These are phyloP conservation scores for Trachythela sp. DNA, from an alignment of 64 coral and sea anemone species.

Conservation along the genomic window DNA sequence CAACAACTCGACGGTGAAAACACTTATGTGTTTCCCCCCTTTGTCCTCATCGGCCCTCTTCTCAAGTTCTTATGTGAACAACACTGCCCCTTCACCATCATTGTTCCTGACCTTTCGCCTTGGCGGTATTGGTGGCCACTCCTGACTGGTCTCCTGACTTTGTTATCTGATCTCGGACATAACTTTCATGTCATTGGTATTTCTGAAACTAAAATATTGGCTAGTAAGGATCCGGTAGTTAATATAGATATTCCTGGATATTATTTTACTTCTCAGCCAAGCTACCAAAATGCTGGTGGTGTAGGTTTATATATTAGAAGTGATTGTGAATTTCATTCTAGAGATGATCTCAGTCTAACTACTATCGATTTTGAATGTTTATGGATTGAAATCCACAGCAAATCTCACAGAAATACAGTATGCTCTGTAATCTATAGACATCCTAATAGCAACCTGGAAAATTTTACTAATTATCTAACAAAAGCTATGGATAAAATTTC, in stretches of 20 bases:
- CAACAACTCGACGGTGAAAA: too few relatives aligned
- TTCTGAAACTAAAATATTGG: conserved; percentile 24
- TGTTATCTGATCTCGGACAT: neutral
- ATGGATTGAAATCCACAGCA: neutral
- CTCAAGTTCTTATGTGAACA: too few relatives aligned
- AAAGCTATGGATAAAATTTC: neutral
- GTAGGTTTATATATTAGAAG: neutral
- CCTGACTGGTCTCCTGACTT: too few relatives aligned
- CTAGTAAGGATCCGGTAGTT: neutral
- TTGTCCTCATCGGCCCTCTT: too few relatives aligned
- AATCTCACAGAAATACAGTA: neutral
- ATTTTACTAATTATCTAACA: neutral
- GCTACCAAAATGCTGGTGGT: neutral
- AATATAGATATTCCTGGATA: conserved; percentile 21
- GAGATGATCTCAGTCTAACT: neutral
- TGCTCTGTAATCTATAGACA: conserved; percentile 32
- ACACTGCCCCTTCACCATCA: too few relatives aligned
- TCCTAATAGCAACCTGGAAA: conserved; percentile 3
- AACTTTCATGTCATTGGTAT: conserved; percentile 17
- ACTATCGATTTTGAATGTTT: conserved; percentile 11
- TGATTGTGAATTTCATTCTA: neutral
- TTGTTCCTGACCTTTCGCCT: too few relatives aligned
- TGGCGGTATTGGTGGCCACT: too few relatives aligned
- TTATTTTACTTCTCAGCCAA: neutral
- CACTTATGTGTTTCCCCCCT: too few relatives aligned